phyloP scores from a whole-genome alignment of 2,113 vertebrate species.

The Archocentrus centrarchus region DNA sequence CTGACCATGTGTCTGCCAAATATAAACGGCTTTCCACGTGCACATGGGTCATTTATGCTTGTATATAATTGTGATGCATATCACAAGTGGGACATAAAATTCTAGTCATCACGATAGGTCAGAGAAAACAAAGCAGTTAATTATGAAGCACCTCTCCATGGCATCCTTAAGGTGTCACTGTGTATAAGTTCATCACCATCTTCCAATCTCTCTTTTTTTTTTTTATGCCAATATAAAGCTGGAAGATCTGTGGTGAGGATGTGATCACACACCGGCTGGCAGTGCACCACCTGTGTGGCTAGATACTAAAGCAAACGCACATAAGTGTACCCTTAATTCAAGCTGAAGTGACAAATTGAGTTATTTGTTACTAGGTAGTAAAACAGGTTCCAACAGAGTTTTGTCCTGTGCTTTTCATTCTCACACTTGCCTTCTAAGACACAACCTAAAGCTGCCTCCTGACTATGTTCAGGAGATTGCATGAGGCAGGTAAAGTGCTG shows the following conservation, averaged over 20 bases:
- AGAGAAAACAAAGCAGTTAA: background rate
- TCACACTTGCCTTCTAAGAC: too few species aligned
- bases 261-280: background rate
- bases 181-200: background rate
- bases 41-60: background rate
- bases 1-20: background rate
- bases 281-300: background rate
- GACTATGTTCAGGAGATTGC: background rate
- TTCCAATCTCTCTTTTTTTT: background rate
- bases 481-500: background rate
- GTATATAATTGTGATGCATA: background rate
- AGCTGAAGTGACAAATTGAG: background rate
- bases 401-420: too few species aligned
- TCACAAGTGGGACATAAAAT: background rate
- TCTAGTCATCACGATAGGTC: background rate
- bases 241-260: too few species aligned
- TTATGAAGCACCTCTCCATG: background rate
- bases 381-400: too few species aligned
- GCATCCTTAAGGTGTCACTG: constrained; percentile 14
- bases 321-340: background rate
- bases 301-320: background rate
- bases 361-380: too few species aligned
- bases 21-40: background rate
- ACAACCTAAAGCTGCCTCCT: background rate
- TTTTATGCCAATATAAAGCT: too few species aligned